These are phyloP conservation scores for Chaenodraco wilsoni DNA, from an alignment of 2,797 vertebrate species.

Conservation along the genomic window DNA sequence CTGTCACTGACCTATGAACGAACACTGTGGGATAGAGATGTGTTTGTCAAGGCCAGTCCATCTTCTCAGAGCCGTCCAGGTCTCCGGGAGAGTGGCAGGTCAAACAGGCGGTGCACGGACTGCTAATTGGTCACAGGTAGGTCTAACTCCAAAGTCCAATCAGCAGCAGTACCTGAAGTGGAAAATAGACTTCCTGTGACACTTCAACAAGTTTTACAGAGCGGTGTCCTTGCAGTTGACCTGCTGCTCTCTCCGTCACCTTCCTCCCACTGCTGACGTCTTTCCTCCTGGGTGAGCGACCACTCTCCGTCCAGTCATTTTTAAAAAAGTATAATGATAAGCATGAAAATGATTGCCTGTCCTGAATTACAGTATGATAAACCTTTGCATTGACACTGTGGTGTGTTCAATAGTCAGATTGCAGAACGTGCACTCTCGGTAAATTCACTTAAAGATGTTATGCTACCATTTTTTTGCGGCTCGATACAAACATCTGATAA, in stretches of 20 bases:
- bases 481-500: too few relatives aligned
- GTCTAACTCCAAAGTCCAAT: slow-evolving; percentile 52
- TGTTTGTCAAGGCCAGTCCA: neutral
- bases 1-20: slow-evolving; percentile 25
- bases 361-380: neutral
- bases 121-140: slow-evolving; percentile 67
- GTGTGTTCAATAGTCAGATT: too few relatives aligned
- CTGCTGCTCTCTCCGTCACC: slow-evolving; percentile 32
- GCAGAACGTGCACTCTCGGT: too few relatives aligned
- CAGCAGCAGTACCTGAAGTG: slow-evolving; percentile 66
- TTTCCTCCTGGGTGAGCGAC: neutral
- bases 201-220: slow-evolving; percentile 48
- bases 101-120: slow-evolving; percentile 57
- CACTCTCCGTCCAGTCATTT: neutral
- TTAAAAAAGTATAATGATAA: neutral
- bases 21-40: neutral
- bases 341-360: neutral
- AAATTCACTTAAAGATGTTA: too few relatives aligned
- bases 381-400: too few relatives aligned
- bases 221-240: slow-evolving; percentile 50
- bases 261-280: slow-evolving; percentile 3
- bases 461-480: too few relatives aligned
- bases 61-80: slow-evolving; percentile 3
- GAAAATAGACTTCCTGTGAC: slow-evolving; percentile 76
- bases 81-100: slow-evolving; percentile 55